Percentiles rank a stretch among this genome's conserved stretches.
phyloP scores from a whole-genome alignment of 2,888 invertebrate genomes.

The Sarcophaga carnaria region DNA sequence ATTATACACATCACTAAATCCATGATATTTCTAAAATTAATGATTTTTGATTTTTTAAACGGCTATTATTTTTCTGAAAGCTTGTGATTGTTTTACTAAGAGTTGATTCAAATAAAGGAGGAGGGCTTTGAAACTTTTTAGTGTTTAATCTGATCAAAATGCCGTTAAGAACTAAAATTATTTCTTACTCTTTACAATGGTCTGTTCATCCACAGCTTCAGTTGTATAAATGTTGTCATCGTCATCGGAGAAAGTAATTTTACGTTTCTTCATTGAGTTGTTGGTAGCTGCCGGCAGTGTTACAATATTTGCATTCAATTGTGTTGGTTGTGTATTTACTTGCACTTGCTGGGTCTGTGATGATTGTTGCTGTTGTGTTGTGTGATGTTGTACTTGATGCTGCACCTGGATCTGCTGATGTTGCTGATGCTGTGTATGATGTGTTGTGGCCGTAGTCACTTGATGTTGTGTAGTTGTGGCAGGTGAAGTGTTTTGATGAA shows the following conservation, averaged over 20 bases:
- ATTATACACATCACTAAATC: no score
- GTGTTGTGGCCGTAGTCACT: slow-evolving; percentile 70
- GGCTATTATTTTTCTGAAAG: no score
- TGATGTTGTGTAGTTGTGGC: slow-evolving; percentile 55
- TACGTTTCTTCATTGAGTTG: slow-evolving; percentile 77
- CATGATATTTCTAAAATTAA: no score
- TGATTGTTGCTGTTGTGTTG: slow-evolving; percentile 55
- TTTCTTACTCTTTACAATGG: slow-evolving; percentile 78
- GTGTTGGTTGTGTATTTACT: slow-evolving; percentile 73
- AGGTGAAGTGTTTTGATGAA: slow-evolving; percentile 74
- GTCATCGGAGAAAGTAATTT: slow-evolving; percentile 81
- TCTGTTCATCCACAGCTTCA: slow-evolving; percentile 80
- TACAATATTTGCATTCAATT: slow-evolving; percentile 74
- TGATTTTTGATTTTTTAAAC: no score
- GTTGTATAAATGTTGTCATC: slow-evolving; percentile 81
- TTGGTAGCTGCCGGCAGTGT: slow-evolving; percentile 73
- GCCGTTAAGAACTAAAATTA: background rate
- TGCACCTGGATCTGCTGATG: slow-evolving; percentile 76
- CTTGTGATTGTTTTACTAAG: no score
- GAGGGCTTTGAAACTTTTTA: no score
- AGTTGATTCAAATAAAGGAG: no score
- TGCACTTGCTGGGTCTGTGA: slow-evolving; percentile 68
- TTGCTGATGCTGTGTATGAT: slow-evolving; percentile 78
- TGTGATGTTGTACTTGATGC: slow-evolving; percentile 68
- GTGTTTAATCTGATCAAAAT: no score